These are phyloP conservation scores for Digitonthophagus gazella DNA, from an alignment of 2,888 invertebrate genomes.

Conservation along the genomic window DNA sequence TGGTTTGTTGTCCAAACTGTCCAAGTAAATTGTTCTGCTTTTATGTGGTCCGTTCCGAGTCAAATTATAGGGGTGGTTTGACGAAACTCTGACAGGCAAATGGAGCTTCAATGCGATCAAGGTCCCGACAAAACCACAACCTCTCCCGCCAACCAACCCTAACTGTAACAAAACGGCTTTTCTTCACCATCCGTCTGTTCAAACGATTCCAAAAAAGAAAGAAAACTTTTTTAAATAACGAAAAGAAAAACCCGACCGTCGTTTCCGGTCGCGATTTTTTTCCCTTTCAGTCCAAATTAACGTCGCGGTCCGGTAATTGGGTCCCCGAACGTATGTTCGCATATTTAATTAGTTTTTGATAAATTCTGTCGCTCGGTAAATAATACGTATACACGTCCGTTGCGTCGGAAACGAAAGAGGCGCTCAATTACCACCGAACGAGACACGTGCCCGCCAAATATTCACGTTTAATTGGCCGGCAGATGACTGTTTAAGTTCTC, in stretches of 20 bases:
- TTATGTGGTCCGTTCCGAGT: slow-evolving; percentile 44
- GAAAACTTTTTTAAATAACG: background rate
- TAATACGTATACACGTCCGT: background rate
- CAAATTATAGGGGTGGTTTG: slow-evolving; percentile 50
- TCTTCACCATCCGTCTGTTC: background rate
- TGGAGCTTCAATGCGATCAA: slow-evolving; percentile 38
- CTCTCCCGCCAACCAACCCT: background rate
- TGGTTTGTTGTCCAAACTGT: slow-evolving; percentile 31
- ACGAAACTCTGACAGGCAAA: slow-evolving; percentile 49
- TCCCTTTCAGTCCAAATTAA: background rate
- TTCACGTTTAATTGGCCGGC: background rate
- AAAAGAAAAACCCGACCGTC: no score
- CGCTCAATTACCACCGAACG: background rate
- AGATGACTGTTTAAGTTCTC: background rate
- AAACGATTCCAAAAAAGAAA: no score
- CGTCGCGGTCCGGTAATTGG: background rate
- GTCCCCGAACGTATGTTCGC: background rate
- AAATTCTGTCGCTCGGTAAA: background rate
- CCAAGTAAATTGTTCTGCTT: slow-evolving; percentile 47
- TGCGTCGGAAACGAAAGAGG: background rate
- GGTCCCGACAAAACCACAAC: slow-evolving; percentile 27
- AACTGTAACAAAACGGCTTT: background rate
- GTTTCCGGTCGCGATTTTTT: background rate
- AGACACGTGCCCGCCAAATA: background rate
- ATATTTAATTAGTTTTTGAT: background rate